These are phyloP conservation scores for Drosophila greeni DNA, from an alignment of 2,888 invertebrate species.

Conservation along the genomic window DNA sequence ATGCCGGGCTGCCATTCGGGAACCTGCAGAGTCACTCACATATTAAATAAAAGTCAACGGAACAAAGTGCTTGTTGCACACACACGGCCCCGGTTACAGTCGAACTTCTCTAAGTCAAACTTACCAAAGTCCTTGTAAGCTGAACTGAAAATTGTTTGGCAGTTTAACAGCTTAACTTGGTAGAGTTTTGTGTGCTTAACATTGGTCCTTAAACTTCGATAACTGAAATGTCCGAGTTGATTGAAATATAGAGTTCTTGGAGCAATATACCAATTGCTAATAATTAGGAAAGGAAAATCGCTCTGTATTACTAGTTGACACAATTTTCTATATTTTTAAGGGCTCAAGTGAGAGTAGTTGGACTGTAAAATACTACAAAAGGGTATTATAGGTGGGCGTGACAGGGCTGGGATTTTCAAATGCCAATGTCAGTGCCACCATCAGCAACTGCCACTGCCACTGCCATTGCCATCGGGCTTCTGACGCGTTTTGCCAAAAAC, in stretches of 20 bases:
- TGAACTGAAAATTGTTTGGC: constrained; percentile 14
- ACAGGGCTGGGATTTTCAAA: constrained; percentile 26
- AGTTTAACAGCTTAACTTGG: constrained; percentile 17
- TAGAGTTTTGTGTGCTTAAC: not conserved
- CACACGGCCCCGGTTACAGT: constrained; percentile 16
- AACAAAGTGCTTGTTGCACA: constrained; percentile 48
- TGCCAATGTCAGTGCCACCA: constrained; percentile 62
- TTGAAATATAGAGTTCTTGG: constrained; percentile 3
- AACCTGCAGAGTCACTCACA: constrained; percentile 51
- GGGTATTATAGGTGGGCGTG: constrained; percentile 4
- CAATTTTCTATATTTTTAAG: not conserved
- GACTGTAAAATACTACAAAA: constrained; percentile 21
- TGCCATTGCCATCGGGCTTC: constrained; percentile 45
- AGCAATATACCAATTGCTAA: not conserved
- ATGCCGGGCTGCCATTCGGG: constrained; percentile 2
- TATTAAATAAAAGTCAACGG: constrained; percentile 38
- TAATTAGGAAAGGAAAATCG: not conserved
- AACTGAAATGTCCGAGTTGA: not conserved
- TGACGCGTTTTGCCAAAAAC: constrained; percentile 56
- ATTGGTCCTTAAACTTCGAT: not conserved
- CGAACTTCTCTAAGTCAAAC: constrained; percentile 8
- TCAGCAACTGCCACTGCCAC: constrained; percentile 49
- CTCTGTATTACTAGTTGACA: fast-evolving
- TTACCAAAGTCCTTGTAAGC: constrained; percentile 1
- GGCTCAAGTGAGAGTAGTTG: not conserved